Evolutionary conservation across 2,113 vertebrate genomes (phyloP), one percentile per base, ranked within the genome.

Genomic region (Planiliza haematocheilus): DNA sequence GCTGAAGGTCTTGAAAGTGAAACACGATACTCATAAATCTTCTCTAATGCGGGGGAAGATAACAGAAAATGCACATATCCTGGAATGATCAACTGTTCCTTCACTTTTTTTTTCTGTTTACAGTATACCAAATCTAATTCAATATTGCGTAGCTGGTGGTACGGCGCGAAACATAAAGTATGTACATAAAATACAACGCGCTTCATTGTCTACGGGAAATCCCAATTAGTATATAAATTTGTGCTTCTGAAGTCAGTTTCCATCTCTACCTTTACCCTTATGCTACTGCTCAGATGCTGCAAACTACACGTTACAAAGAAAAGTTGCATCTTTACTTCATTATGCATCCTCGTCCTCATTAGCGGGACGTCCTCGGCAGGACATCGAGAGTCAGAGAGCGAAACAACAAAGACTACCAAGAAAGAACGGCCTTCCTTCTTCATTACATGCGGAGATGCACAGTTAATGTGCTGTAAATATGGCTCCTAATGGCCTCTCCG

Each of bases 401-500:
- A 56, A 48, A 20, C 48, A 50, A 43, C 1, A 57, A 51, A 57
- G 34, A 24, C 11, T 37, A 51, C n/a, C 9, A 53, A 53, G 38
- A 64, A 50, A 56, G 16, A 73, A 21, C 45, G 53, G 17, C 21
- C 64, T 59, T 14, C 21, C 64, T 59, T 14, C 14, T 66, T 74
- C 30, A 70, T 76, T 36, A 53, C 57, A 74, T 77, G 62, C 49
- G 63, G 50, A 77, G 11, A 16, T 39, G 59, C 48, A 46, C 45
- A 9, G 39, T 39, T 67, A 70, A 83, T 80, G 49, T 57, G 43
- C 37, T 67, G 62, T 46, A 74, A 67, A 77, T 45, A 38, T n/a
- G 45, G 5, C 20, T 21, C 14, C 21, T 67, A 70, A 74, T 42
- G 48, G 57, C 20, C 18, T 46, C n/a, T 53, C 8, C 24, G 13